Conservation (phyloP, 2,888 invertebrate genomes). For the Lumbricus terrestris region DNA sequence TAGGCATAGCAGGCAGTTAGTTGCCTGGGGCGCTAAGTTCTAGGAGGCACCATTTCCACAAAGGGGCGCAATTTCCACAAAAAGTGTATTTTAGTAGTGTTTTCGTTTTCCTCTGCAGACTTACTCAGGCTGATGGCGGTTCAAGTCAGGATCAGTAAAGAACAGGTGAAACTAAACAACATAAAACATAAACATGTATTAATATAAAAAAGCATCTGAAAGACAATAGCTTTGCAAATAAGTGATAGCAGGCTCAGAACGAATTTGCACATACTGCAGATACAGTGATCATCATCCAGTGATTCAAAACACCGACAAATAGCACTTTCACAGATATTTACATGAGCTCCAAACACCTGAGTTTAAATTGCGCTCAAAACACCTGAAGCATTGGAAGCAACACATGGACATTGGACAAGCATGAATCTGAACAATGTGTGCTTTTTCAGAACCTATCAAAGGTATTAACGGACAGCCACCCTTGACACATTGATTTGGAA, state of each 20-base stretch:
- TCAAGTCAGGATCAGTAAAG: conserved; percentile 3
- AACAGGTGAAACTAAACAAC: not conserved
- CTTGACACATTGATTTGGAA: not conserved
- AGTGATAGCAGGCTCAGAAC: not conserved
- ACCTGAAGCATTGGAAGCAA: not conserved
- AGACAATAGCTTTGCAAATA: not conserved
- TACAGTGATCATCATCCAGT: not conserved
- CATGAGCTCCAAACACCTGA: not conserved
- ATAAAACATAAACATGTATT: not conserved
- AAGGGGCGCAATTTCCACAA: too few species aligned
- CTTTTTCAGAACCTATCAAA: not conserved
- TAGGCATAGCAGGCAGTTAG: too few species aligned
- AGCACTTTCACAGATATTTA: not conserved
- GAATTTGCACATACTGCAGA: not conserved
- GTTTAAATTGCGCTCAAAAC: not conserved
- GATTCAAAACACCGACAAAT: not conserved
- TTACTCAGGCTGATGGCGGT: not conserved
- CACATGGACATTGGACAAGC: not conserved
- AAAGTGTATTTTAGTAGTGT: too few species aligned
- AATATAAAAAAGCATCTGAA: not conserved
- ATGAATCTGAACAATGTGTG: not conserved
- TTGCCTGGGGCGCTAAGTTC: too few species aligned
- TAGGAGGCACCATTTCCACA: too few species aligned
- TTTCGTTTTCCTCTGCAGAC: too few species aligned
- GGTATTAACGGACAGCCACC: not conserved